Conservation (phyloP, 2,888 invertebrate genomes). For the Platycnemis pennipes region DNA sequence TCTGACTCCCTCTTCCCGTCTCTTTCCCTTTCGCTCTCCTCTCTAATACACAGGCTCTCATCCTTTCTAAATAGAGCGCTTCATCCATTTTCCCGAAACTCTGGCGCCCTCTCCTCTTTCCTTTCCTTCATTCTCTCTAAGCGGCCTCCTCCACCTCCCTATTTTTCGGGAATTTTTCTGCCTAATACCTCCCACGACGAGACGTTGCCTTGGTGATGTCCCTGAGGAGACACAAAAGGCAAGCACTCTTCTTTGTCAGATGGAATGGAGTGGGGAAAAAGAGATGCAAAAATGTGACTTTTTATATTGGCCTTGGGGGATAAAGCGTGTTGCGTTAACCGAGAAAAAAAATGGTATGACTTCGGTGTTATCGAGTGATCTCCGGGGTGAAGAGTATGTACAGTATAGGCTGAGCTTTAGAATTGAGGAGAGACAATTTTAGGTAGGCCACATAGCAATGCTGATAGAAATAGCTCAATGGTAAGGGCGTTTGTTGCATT, state of each 20-base stretch:
- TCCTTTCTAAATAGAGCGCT: no score
- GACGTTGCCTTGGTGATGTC: neutral
- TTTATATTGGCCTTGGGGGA: neutral
- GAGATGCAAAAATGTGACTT: neutral
- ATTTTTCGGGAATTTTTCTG: neutral
- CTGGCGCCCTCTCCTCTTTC: neutral
- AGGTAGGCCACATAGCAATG: no score
- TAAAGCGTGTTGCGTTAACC: neutral
- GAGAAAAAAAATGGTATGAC: neutral
- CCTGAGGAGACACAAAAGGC: neutral
- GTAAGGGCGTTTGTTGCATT: no score
- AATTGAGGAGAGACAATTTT: no score
- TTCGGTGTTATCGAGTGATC: neutral
- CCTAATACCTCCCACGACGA: neutral
- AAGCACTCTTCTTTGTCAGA: neutral
- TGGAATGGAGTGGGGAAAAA: neutral
- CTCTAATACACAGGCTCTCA: no score
- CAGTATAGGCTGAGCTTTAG: no score
- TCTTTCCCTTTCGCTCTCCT: neutral
- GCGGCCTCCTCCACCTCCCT: neutral
- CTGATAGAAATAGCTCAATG: no score
- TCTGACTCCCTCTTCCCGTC: neutral
- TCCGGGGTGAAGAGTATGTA: neutral
- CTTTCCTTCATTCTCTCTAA: neutral
- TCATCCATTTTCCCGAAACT: no score